A percentile compares a stretch with the other conserved stretches of the same genome.
These are phyloP conservation scores for Paraplagusia blochii DNA, from an alignment of 2,113 vertebrate genomes.

Conservation along the genomic window DNA sequence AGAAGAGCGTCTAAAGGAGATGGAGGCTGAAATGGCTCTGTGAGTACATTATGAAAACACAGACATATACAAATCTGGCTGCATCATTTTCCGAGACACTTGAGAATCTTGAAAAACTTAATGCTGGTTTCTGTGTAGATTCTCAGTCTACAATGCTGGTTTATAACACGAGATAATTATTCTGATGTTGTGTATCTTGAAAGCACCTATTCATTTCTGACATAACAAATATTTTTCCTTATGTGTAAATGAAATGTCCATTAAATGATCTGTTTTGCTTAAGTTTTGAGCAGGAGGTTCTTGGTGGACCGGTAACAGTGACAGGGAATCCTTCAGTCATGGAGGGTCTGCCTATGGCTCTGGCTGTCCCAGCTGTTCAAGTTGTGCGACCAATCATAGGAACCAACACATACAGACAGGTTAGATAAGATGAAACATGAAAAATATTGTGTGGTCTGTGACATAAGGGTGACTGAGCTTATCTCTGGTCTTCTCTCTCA, in stretches of 20 bases:
- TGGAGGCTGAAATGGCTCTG: slow-evolving; percentile 96
- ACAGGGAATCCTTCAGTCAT: slow-evolving; percentile 69
- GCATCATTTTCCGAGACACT: too few species aligned
- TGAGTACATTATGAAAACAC: slow-evolving; percentile 67
- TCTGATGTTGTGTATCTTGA: too few species aligned
- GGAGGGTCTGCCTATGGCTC: slow-evolving; percentile 76
- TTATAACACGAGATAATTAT: too few species aligned
- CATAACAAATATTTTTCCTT: too few species aligned
- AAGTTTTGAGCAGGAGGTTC: slow-evolving; percentile 89
- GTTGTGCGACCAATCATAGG: slow-evolving; percentile 85
- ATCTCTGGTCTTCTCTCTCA: slow-evolving; percentile 27
- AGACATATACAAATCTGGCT: background rate
- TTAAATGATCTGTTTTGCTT: background rate
- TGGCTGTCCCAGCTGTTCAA: slow-evolving; percentile 74
- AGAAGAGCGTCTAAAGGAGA: slow-evolving; percentile 89
- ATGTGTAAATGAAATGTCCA: too few species aligned
- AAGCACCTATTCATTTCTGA: too few species aligned
- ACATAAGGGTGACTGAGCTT: background rate
- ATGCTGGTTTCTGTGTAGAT: too few species aligned
- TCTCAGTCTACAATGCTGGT: too few species aligned
- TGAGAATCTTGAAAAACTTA: too few species aligned
- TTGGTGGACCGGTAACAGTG: slow-evolving; percentile 82
- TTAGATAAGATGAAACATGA: slow-evolving; percentile 33
- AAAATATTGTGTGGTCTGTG: background rate
- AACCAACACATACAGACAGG: slow-evolving; percentile 91